phyloP scores from a whole-genome alignment of 2,113 vertebrate genomes.

The Chloropsis cyanopogon region DNA sequence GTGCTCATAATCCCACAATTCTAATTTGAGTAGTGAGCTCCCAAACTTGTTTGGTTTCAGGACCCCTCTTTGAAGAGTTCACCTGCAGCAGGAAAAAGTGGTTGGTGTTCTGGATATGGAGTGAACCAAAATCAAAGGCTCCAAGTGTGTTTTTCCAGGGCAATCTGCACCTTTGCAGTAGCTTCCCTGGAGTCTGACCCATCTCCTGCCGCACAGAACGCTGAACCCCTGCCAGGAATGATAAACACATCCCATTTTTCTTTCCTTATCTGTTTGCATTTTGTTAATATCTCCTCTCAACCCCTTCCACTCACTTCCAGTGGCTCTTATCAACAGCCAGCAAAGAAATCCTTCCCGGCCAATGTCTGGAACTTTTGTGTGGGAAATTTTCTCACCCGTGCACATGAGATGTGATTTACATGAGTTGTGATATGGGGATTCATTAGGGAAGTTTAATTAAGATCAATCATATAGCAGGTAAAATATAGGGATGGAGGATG shows the following conservation, averaged over 20 bases:
- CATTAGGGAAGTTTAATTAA: background rate
- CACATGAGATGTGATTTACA: background rate
- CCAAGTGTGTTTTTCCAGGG: background rate
- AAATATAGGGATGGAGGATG: background rate
- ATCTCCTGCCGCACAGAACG: background rate
- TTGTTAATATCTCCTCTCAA: slow-evolving; percentile 47
- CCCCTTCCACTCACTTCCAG: slow-evolving; percentile 42
- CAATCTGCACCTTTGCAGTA: background rate
- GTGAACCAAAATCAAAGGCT: background rate
- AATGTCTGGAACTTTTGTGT: background rate
- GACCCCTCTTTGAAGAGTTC: background rate
- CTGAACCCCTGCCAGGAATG: slow-evolving; percentile 56
- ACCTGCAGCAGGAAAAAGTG: background rate
- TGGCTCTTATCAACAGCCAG: slow-evolving; percentile 48
- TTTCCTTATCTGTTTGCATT: slow-evolving; percentile 64
- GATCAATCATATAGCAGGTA: background rate
- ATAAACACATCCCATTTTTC: slow-evolving; percentile 61
- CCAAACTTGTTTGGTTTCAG: background rate
- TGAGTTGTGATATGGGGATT: background rate
- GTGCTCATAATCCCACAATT: background rate
- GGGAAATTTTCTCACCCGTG: background rate
- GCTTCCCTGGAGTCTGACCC: slow-evolving; percentile 43
- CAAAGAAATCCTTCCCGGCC: slow-evolving; percentile 33
- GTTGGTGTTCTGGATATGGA: background rate
- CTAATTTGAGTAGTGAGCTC: background rate